phyloP scores from a whole-genome alignment of 2,113 vertebrate genomes.

The Fregata magnificens region DNA sequence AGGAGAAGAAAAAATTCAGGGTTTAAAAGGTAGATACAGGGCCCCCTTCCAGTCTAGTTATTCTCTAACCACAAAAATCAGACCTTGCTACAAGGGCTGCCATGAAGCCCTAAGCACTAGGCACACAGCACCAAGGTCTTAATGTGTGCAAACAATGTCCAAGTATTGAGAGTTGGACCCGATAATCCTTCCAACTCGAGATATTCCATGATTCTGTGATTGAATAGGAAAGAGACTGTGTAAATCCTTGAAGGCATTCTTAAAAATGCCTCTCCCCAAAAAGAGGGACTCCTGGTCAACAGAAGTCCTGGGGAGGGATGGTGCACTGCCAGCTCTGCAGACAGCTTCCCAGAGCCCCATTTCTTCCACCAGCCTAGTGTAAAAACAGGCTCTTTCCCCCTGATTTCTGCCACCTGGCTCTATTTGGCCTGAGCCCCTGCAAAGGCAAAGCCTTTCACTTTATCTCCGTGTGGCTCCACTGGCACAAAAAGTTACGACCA shows the following conservation, averaged over 20 bases:
- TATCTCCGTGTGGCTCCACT: neutral
- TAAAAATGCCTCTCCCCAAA: neutral
- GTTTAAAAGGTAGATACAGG: neutral
- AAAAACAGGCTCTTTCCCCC: neutral
- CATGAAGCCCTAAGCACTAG: neutral
- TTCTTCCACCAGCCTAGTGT: neutral
- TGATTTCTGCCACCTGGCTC: neutral
- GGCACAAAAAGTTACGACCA: neutral
- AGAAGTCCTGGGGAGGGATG: neutral
- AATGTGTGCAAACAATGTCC: neutral
- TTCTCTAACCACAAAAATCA: neutral
- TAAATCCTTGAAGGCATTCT: neutral
- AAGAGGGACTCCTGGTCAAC: neutral
- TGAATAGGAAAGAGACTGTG: neutral
- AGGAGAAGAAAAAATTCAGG: neutral
- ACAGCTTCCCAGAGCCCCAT: neutral
- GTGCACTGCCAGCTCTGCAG: neutral
- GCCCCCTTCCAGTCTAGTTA: neutral
- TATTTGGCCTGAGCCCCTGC: neutral
- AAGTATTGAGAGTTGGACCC: neutral
- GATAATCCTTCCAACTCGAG: neutral
- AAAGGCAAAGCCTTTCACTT: neutral
- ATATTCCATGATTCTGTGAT: neutral
- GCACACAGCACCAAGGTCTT: neutral
- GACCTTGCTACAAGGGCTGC: neutral